These are phyloP conservation scores for Sorex maritimensis DNA, from an alignment of 2,797 vertebrate species.

Conservation along the genomic window DNA sequence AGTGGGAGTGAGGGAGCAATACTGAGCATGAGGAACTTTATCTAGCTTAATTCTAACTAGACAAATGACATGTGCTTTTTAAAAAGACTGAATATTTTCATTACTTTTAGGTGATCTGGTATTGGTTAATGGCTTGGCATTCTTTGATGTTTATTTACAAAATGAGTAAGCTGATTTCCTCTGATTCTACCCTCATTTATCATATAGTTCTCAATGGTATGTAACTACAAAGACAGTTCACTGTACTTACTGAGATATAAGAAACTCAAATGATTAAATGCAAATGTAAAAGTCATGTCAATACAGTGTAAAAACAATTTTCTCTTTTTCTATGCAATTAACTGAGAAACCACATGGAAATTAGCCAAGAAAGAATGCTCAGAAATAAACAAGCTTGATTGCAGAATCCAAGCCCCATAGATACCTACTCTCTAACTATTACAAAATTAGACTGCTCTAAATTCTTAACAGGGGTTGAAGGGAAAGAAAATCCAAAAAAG, in stretches of 20 bases:
- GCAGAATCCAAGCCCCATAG: slow-evolving; percentile 55
- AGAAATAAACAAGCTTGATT: slow-evolving; percentile 78
- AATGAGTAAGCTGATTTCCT: slow-evolving; percentile 45
- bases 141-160: slow-evolving; percentile 48
- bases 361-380: slow-evolving; percentile 61
- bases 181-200: slow-evolving; percentile 58
- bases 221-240: slow-evolving; percentile 68
- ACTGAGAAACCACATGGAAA: slow-evolving; percentile 75
- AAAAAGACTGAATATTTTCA: slow-evolving; percentile 8
- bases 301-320: slow-evolving; percentile 46
- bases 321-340: slow-evolving; percentile 67
- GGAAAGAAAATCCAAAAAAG: neutral
- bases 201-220: slow-evolving; percentile 54
- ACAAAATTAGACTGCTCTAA: slow-evolving; percentile 62
- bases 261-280: slow-evolving; percentile 71
- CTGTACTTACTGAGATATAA: slow-evolving; percentile 51
- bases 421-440: slow-evolving; percentile 50
- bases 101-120: slow-evolving; percentile 34
- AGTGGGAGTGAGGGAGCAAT: neutral
- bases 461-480: slow-evolving; percentile 52
- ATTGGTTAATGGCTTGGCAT: neutral
- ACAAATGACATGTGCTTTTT: neutral
- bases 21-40: slow-evolving; percentile 29
- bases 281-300: slow-evolving; percentile 65
- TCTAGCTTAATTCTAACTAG: slow-evolving; percentile 60